Evolutionary conservation across 35 echinoderm and acorn worm species (phyloP), one percentile per base, ranked within the genome.

Genomic region (Acanthaster planci): DNA sequence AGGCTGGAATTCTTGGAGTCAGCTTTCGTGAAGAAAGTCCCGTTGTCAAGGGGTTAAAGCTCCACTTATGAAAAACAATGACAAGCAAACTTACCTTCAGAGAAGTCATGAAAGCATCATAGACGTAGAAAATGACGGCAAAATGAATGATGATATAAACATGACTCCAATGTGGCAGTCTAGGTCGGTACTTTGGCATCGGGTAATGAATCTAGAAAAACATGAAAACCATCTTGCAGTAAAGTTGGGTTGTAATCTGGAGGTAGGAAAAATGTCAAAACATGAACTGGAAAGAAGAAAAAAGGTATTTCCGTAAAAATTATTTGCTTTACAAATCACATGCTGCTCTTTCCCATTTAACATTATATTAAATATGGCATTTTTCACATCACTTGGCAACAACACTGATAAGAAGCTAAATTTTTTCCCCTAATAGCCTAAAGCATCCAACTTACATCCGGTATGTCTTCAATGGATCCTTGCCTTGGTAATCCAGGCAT

Each of bases 391-490:
- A 0, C 7, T 42, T 86, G 30, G 8, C 7, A 10, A 26, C 51
- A 52, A 39, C 16, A 76, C 72, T 35, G 38, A 37, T 67, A 14
- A 82, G n/a, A 51, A 40, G 26, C 52, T 10, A 85, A 26, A 47
- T 12, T 47, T 47, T 47, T 47, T 47, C 12, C 42, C 54, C 10
- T 76, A 29, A 57, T 83, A 26, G 22, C 22, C 26, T n/a, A 27
- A 52, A 7, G 21, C 23, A 47, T 47, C 42, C 12, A 47, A 81
- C 87, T 90, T 93, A 97, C 94, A 86, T 93, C 87, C 35, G 94
- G 94, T 51, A 97, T 93, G 81, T 97, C 94, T 85, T 93, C 72
- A 34, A 87, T 86, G 32, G 78, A 67, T 52, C 94, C 94, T 47
- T 56, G 39, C 26, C 94, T 85, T 1, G 94, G 94, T 79, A 86